These are phyloP conservation scores for Meles meles DNA, from an alignment of 2,113 vertebrate genomes.

Conservation along the genomic window DNA sequence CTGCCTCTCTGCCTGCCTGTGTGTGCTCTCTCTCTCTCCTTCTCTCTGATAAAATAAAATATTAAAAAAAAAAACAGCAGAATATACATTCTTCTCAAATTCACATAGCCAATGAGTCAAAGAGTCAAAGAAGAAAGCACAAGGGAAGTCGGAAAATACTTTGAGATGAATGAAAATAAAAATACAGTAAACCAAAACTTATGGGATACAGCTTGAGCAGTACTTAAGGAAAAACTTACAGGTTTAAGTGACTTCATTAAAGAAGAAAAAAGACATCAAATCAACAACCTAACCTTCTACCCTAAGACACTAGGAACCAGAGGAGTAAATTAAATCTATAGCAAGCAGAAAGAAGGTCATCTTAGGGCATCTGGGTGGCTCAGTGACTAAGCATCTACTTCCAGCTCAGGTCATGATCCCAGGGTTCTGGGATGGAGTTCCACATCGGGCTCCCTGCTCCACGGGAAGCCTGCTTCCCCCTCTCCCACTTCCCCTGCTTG, in stretches of 20 bases:
- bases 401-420: no score
- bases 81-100: neutral
- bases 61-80: no score
- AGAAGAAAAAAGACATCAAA: neutral
- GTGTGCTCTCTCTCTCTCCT: no score
- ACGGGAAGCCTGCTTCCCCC: no score
- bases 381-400: no score
- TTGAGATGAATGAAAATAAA: conserved; percentile 15
- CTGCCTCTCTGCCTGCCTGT: no score
- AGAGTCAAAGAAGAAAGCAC: neutral
- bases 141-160: neutral
- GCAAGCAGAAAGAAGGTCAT: neutral
- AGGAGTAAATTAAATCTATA: neutral
- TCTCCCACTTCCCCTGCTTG: no score
- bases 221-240: neutral
- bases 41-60: no score
- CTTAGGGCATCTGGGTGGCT: neutral
- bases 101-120: neutral
- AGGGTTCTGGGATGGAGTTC: no score
- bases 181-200: neutral
- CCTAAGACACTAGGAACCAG: neutral
- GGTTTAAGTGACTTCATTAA: neutral
- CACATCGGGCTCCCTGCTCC: no score
- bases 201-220: neutral
- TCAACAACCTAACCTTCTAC: neutral